Evolutionary conservation across 2,797 vertebrate genomes (phyloP).

Genomic region (Cyprinella venusta): DNA sequence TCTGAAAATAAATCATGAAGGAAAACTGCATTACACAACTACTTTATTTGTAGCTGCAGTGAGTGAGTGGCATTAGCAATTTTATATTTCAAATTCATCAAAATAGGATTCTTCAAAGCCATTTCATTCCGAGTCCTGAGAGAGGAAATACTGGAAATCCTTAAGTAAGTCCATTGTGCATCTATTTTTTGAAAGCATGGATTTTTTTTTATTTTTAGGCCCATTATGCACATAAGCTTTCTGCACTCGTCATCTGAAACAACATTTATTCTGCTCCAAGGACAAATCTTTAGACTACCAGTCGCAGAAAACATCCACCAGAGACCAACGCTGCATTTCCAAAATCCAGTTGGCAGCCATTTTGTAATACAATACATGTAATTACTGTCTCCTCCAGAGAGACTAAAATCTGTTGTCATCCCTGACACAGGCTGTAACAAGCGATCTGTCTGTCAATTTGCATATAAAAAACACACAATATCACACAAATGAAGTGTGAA

Average conservation of each 20-base stretch:
- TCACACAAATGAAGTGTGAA: slow-evolving; percentile 6
- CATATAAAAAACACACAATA: background rate
- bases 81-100: slow-evolving; percentile 1
- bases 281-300: slow-evolving; percentile 14
- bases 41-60: background rate
- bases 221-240: slow-evolving; percentile 6
- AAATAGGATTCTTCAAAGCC: background rate
- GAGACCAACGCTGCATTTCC: slow-evolving; percentile 8
- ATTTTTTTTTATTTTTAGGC: background rate
- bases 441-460: slow-evolving; percentile 3
- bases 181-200: background rate
- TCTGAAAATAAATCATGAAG: too few species aligned
- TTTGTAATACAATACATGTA: slow-evolving; percentile 28
- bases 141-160: background rate
- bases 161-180: background rate
- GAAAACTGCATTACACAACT: background rate
- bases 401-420: slow-evolving; percentile 19
- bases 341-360: slow-evolving; percentile 41
- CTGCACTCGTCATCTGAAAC: background rate
- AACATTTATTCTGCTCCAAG: slow-evolving; percentile 14
- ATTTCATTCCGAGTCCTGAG: background rate
- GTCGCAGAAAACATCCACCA: slow-evolving; percentile 22
- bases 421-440: slow-evolving; percentile 4
- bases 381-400: slow-evolving; percentile 29
- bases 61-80: background rate